These are phyloP conservation scores for Eretmochelys imbricata DNA, from an alignment of 2,113 vertebrate genomes.

Conservation along the genomic window DNA sequence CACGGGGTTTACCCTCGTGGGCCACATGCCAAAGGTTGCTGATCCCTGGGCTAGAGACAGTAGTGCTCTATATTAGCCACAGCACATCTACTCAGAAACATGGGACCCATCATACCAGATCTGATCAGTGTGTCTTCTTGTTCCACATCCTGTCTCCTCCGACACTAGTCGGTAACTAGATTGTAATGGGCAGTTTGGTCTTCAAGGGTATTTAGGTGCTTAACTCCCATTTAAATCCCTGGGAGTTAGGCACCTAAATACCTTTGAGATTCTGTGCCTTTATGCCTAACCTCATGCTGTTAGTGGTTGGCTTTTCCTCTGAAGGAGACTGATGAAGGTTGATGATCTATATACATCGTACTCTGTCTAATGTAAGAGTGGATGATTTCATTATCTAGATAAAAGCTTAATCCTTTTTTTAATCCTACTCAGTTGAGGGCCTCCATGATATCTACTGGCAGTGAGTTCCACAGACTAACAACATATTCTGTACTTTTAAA, in stretches of 20 bases:
- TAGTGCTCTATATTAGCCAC: neutral
- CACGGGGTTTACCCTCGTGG: too few species aligned
- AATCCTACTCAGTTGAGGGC: neutral
- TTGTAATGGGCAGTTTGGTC: neutral
- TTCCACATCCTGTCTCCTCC: neutral
- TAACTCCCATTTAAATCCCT: too few species aligned
- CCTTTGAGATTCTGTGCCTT: too few species aligned
- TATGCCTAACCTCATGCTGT: neutral
- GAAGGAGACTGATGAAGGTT: neutral
- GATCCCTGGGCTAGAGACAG: neutral
- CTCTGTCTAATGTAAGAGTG: neutral
- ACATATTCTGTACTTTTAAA: fast-evolving
- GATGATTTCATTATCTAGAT: neutral
- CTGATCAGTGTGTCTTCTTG: neutral
- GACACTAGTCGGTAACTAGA: neutral
- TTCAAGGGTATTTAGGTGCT: too few species aligned
- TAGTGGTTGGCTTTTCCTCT: neutral
- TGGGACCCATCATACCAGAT: fast-evolving
- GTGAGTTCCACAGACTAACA: neutral
- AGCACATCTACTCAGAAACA: neutral
- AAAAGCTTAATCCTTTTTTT: neutral
- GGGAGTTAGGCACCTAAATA: too few species aligned
- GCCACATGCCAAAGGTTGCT: too few species aligned
- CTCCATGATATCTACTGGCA: neutral
- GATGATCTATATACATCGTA: neutral